Conservation (phyloP, 2,113 vertebrate species). For the Semnornis frantzii region DNA sequence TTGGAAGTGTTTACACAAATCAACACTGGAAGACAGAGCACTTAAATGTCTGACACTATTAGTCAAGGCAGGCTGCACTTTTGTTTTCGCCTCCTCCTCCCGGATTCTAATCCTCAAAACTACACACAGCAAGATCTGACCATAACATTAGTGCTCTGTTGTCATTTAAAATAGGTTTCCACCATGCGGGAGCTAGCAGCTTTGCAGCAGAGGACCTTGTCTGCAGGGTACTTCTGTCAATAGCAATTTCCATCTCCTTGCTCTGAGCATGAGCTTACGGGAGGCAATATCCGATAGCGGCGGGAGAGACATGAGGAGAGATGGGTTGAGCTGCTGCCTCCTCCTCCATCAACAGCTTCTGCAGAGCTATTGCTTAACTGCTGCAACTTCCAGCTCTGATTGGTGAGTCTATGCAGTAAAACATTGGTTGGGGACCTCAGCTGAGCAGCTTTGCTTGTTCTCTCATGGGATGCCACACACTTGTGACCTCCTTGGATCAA, state of each 20-base stretch:
- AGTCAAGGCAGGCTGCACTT: background rate
- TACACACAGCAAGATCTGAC: background rate
- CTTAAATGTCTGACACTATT: background rate
- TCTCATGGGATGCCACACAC: background rate
- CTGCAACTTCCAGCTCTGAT: background rate
- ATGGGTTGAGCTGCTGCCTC: background rate
- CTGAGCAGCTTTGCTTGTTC: background rate
- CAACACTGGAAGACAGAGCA: background rate
- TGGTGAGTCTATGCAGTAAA: background rate
- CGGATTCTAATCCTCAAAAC: background rate
- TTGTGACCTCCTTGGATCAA: background rate
- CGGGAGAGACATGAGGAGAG: background rate
- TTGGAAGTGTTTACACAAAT: background rate
- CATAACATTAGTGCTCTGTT: background rate
- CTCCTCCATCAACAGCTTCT: background rate
- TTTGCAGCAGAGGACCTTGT: slow-evolving; percentile 39
- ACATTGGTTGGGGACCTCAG: fast-evolving
- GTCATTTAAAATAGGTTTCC: background rate
- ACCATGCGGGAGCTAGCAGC: slow-evolving; percentile 6
- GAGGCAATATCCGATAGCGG: background rate
- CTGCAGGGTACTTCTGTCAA: background rate
- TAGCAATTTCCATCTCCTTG: background rate
- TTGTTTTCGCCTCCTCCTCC: background rate
- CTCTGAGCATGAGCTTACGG: background rate
- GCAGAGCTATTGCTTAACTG: background rate